Percentiles rank a stretch among this genome's conserved stretches.
Conservation (phyloP, 1,140 invertebrate genomes). For the Pseudomyrmex sp. region DNA sequence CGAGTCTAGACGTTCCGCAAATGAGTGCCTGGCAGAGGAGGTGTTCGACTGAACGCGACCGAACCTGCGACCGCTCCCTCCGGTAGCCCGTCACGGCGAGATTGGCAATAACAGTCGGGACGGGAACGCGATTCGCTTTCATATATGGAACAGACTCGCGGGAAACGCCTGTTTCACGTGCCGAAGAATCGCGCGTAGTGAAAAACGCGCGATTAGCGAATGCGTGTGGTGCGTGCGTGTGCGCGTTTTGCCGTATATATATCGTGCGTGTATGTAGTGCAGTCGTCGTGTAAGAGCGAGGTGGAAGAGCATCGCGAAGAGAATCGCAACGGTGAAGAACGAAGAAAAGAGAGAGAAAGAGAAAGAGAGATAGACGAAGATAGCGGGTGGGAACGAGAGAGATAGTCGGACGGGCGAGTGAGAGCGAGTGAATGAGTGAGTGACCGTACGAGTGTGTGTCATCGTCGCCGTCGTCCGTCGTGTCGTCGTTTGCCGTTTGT, state of each 20-base stretch:
- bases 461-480: slow-evolving; percentile 58
- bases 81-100: slow-evolving; percentile 62
- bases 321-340: background rate
- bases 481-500: background rate
- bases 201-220: slow-evolving; percentile 39
- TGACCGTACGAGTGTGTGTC: slow-evolving; percentile 58
- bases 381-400: slow-evolving; percentile 37
- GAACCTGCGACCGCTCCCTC: slow-evolving; percentile 74
- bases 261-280: slow-evolving; percentile 47
- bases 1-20: slow-evolving; percentile 76
- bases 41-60: slow-evolving; percentile 62
- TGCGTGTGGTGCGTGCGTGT: slow-evolving; percentile 23
- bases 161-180: slow-evolving; percentile 70
- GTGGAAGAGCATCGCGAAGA: slow-evolving; percentile 18
- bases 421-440: slow-evolving; percentile 55
- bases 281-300: background rate
- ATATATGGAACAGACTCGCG: slow-evolving; percentile 74
- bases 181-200: slow-evolving; percentile 69
- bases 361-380: slow-evolving; percentile 20
- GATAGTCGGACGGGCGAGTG: background rate
- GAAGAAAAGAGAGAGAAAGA: slow-evolving; percentile 44
- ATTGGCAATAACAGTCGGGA: slow-evolving; percentile 50
- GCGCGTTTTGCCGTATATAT: background rate
- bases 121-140: slow-evolving; percentile 44
- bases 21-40: slow-evolving; percentile 57